phyloP scores from a whole-genome alignment of 2,113 vertebrate genomes.

The Platysteira castanea region DNA sequence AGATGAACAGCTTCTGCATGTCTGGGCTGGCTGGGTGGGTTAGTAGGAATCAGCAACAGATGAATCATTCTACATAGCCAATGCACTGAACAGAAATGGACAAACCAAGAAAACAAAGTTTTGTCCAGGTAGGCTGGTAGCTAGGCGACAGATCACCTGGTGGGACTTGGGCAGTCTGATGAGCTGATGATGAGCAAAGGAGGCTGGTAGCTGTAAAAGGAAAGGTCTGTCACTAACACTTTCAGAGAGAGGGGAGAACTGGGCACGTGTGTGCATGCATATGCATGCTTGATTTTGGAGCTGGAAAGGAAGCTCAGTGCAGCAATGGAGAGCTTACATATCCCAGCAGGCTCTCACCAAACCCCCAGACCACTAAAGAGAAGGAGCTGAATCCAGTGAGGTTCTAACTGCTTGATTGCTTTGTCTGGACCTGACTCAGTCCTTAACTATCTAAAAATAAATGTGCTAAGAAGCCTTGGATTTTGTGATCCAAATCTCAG shows the following conservation, averaged over 20 bases:
- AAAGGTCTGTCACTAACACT: background rate
- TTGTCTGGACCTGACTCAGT: background rate
- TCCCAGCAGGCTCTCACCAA: background rate
- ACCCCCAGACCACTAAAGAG: background rate
- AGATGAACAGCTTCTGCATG: background rate
- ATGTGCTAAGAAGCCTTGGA: background rate
- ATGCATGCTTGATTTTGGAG: background rate
- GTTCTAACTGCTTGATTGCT: background rate
- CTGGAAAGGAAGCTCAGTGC: background rate
- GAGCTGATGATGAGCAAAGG: background rate
- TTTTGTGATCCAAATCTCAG: background rate
- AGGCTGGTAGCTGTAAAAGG: background rate
- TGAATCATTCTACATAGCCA: background rate
- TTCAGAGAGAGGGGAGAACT: background rate
- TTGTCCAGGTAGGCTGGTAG: background rate
- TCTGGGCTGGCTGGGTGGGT: background rate
- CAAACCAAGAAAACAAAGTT: slow-evolving; percentile 10
- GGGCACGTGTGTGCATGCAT: background rate
- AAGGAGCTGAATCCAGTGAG: background rate
- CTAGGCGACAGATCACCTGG: background rate
- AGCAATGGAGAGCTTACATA: background rate
- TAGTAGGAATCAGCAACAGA: background rate
- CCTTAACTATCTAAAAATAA: background rate
- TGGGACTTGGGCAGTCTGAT: background rate
- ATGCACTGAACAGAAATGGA: background rate